These are phyloP conservation scores for Drosophila acutilabella DNA, from an alignment of 2,888 invertebrate genomes.

Conservation along the genomic window DNA sequence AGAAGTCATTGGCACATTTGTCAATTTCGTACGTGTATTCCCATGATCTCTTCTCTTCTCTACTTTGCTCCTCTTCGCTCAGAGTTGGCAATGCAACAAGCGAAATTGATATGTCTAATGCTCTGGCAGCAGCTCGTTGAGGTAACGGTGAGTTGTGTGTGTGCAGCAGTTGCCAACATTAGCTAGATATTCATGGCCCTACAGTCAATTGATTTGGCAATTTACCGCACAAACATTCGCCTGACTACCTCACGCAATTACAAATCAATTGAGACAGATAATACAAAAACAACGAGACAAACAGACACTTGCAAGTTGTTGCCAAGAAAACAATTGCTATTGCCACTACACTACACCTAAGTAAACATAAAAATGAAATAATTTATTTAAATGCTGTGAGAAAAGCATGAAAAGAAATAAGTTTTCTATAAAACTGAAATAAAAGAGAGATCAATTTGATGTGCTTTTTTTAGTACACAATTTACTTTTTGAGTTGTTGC, in stretches of 20 bases:
- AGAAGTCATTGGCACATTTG: slow-evolving; percentile 42
- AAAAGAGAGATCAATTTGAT: not conserved
- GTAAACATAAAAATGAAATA: not conserved
- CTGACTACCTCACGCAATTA: slow-evolving; percentile 66
- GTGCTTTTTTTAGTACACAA: too few species aligned
- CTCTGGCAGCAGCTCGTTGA: slow-evolving; percentile 15
- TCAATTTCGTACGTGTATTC: slow-evolving; percentile 23
- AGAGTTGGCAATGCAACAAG: slow-evolving; percentile 46
- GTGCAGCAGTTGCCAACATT: slow-evolving; percentile 35
- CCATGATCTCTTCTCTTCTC: not conserved
- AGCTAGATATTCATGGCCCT: slow-evolving; percentile 35
- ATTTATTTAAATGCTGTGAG: not conserved
- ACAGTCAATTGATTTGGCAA: slow-evolving; percentile 75
- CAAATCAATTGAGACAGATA: slow-evolving; percentile 37
- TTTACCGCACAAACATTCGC: slow-evolving; percentile 61
- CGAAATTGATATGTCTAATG: slow-evolving; percentile 37
- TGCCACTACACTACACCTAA: not conserved
- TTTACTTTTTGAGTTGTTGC: not conserved
- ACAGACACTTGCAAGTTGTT: not conserved
- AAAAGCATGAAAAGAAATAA: not conserved
- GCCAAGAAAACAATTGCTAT: slow-evolving; percentile 18
- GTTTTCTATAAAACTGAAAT: not conserved
- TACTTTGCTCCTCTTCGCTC: not conserved
- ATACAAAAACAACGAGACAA: not conserved
- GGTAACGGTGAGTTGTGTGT: slow-evolving; percentile 13